Conservation (phyloP, 2,113 vertebrate species). For the Cricetomys ansorgei region DNA sequence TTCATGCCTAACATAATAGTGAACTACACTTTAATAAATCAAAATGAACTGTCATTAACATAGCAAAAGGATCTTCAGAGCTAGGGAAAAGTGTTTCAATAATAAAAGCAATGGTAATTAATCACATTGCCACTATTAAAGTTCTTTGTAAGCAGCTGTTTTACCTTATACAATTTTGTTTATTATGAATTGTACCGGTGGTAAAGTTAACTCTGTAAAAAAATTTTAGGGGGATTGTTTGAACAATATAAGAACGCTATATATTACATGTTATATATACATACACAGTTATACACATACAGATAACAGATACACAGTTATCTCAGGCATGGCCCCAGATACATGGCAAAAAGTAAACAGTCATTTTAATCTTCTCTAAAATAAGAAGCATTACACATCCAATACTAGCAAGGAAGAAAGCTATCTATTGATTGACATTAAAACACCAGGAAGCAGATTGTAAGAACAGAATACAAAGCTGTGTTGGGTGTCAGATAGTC, state of each 20-base stretch:
- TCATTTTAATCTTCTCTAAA: background rate
- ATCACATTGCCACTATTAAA: conserved; percentile 19
- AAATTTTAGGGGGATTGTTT: background rate
- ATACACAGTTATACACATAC: no score
- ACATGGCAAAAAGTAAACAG: conserved; percentile 1
- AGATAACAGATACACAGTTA: no score
- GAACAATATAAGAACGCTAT: background rate
- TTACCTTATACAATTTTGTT: background rate
- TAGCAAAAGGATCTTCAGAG: background rate
- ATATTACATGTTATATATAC: background rate
- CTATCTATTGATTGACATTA: background rate
- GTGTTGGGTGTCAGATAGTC: background rate
- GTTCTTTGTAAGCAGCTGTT: background rate
- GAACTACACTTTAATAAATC: conserved; percentile 2
- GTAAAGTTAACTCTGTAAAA: background rate
- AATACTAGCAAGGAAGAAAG: background rate
- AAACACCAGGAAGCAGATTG: background rate
- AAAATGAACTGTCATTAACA: background rate
- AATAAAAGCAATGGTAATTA: conserved; percentile 37
- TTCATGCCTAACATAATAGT: background rate
- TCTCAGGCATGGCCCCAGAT: background rate
- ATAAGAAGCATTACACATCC: background rate
- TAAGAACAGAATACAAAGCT: background rate
- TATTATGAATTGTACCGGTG: background rate
- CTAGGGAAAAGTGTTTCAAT: background rate